A percentile compares a stretch with the other conserved stretches of the same genome.
Conservation (phyloP, 2,888 invertebrate genomes). For the Drosophila quinaria region DNA sequence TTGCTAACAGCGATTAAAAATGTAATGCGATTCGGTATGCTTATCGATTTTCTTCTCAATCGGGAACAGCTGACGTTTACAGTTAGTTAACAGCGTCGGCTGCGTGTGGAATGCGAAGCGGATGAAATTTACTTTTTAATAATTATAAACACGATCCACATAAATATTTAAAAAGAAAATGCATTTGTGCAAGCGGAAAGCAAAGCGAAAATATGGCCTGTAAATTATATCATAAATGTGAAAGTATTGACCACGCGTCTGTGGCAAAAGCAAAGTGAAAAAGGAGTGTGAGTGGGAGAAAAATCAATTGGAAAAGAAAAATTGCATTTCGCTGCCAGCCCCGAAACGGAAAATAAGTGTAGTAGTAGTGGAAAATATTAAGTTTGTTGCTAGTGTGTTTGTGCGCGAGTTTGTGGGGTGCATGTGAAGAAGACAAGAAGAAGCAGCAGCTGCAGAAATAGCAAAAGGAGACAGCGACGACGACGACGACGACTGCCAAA, state of each 20-base stretch:
- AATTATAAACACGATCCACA: slow-evolving; percentile 43
- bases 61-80: slow-evolving; percentile 59
- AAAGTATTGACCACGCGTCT: slow-evolving; percentile 63
- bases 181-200: slow-evolving; percentile 72
- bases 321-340: slow-evolving; percentile 74
- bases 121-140: slow-evolving; percentile 50
- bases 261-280: slow-evolving; percentile 49
- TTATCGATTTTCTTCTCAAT: slow-evolving; percentile 39
- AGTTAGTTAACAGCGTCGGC: slow-evolving; percentile 58
- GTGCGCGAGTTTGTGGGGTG: slow-evolving; percentile 57
- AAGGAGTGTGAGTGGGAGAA: slow-evolving; percentile 67
- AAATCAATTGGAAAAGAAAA: slow-evolving; percentile 76
- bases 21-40: background rate
- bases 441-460: slow-evolving; percentile 72
- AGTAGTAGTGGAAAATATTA: slow-evolving; percentile 59
- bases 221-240: slow-evolving; percentile 74
- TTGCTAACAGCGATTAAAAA: slow-evolving; percentile 6
- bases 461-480: slow-evolving; percentile 75
- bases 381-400: slow-evolving; percentile 65
- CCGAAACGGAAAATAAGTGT: slow-evolving; percentile 67
- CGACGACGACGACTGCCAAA: slow-evolving; percentile 19
- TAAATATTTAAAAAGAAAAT: slow-evolving; percentile 66
- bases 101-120: slow-evolving; percentile 50
- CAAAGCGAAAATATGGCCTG: slow-evolving; percentile 73
- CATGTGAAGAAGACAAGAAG: slow-evolving; percentile 60